Evolutionary conservation across 2,888 invertebrate species (phyloP).

Genomic region (Hermaeophaga mercurialis): DNA sequence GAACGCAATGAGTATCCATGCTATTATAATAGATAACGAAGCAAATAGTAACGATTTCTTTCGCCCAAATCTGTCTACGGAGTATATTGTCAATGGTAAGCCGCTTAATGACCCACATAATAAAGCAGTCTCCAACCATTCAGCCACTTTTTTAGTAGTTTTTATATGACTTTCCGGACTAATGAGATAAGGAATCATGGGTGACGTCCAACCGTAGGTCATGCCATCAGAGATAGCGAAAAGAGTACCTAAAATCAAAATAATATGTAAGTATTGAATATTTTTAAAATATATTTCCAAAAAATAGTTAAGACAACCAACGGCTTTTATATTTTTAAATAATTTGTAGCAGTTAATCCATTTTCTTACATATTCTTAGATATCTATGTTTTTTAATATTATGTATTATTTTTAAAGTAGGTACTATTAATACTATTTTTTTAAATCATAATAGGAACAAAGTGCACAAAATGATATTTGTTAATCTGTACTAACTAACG

Average conservation of each 20-base stretch:
- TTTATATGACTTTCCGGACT: conserved; percentile 45
- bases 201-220: conserved; percentile 56
- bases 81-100: conserved; percentile 50
- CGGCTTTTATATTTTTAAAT: no score
- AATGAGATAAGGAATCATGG: conserved; percentile 51
- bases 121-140: conserved; percentile 47
- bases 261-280: no score
- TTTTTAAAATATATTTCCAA: no score
- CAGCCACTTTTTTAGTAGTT: conserved; percentile 43
- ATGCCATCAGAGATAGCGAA: conserved; percentile 57
- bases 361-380: no score
- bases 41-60: conserved; percentile 52
- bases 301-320: no score
- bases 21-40: conserved; percentile 47
- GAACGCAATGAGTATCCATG: conserved; percentile 52
- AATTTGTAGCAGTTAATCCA: no score
- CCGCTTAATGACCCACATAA: conserved; percentile 46
- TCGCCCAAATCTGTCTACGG: conserved; percentile 50
- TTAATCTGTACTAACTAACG: no score
- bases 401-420: no score
- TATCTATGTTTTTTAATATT: no score
- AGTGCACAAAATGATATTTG: no score
- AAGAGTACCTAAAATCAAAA: conserved; percentile 51
- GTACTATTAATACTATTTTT: no score
- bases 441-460: no score